phyloP scores from a whole-genome alignment of 2,888 invertebrate genomes.

The Tetheella fluctuosa region DNA sequence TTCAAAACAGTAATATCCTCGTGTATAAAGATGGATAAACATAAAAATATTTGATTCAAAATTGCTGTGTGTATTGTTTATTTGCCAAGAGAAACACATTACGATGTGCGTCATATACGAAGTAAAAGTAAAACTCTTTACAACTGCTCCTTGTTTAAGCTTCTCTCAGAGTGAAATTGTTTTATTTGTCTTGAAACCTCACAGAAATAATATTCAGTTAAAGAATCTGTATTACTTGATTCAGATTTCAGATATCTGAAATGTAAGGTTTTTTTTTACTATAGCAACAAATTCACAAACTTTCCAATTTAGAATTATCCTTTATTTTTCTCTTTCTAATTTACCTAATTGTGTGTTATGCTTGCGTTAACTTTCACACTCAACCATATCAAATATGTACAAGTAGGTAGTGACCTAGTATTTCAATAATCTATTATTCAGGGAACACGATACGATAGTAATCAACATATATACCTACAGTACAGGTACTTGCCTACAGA shows the following conservation, averaged over 20 bases:
- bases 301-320: background rate
- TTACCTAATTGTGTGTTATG: background rate
- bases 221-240: background rate
- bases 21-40: slow-evolving; percentile 26
- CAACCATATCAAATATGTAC: background rate
- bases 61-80: slow-evolving; percentile 12
- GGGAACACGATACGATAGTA: background rate
- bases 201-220: slow-evolving; percentile 17
- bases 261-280: no score
- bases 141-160: slow-evolving; percentile 16
- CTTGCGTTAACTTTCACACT: background rate
- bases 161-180: slow-evolving; percentile 25
- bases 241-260: no score
- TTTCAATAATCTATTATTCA: background rate
- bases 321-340: background rate
- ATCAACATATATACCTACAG: background rate
- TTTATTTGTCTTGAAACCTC: slow-evolving; percentile 26
- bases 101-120: slow-evolving; percentile 43
- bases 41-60: slow-evolving; percentile 13
- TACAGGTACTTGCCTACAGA: no score
- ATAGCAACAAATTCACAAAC: slow-evolving; percentile 11
- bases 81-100: slow-evolving; percentile 40
- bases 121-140: slow-evolving; percentile 38
- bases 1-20: slow-evolving; percentile 18
- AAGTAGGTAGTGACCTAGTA: background rate